A percentile compares a stretch with the other conserved stretches of the same genome.
phyloP scores from a whole-genome alignment of 2,888 invertebrate species.

The Coleophora deauratella region DNA sequence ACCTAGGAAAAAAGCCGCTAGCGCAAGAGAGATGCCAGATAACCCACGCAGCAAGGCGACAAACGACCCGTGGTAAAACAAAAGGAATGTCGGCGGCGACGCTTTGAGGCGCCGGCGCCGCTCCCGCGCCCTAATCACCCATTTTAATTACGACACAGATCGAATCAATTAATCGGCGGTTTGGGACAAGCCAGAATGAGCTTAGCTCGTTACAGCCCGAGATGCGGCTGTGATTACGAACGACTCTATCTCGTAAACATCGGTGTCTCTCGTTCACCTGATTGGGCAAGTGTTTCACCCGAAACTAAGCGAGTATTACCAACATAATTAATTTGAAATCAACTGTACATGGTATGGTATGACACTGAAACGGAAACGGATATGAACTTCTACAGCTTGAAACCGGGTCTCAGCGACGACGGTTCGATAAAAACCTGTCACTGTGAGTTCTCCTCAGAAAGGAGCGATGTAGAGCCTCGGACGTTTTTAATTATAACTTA shows the following conservation, averaged over 20 bases:
- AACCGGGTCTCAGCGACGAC: not conserved
- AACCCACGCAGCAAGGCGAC: constrained; percentile 60
- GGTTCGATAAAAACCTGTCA: constrained; percentile 9
- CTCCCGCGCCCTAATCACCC: constrained; percentile 70
- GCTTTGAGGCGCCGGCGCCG: constrained; percentile 74
- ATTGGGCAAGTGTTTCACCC: constrained; percentile 19
- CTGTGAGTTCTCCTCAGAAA: constrained; percentile 2
- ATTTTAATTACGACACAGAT: constrained; percentile 74
- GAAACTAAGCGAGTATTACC: not conserved
- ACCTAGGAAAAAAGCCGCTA: constrained; percentile 16
- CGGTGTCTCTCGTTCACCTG: constrained; percentile 20
- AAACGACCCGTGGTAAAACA: constrained; percentile 74
- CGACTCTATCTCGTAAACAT: constrained; percentile 40
- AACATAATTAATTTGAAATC: not conserved
- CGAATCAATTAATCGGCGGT: constrained; percentile 74
- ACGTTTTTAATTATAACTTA: constrained; percentile 70
- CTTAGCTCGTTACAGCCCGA: constrained; percentile 41
- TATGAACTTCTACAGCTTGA: not conserved
- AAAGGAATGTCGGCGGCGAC: constrained; percentile 73
- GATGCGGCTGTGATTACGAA: constrained; percentile 43
- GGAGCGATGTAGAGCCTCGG: constrained; percentile 20
- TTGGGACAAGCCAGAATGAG: constrained; percentile 62
- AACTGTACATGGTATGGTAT: not conserved
- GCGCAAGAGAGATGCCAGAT: constrained; percentile 31
- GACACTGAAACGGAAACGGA: not conserved